Percentiles rank a stretch among this genome's conserved stretches.
Evolutionary conservation across 1,140 invertebrate genomes (phyloP).

Genomic region (Ceratina japonica): DNA sequence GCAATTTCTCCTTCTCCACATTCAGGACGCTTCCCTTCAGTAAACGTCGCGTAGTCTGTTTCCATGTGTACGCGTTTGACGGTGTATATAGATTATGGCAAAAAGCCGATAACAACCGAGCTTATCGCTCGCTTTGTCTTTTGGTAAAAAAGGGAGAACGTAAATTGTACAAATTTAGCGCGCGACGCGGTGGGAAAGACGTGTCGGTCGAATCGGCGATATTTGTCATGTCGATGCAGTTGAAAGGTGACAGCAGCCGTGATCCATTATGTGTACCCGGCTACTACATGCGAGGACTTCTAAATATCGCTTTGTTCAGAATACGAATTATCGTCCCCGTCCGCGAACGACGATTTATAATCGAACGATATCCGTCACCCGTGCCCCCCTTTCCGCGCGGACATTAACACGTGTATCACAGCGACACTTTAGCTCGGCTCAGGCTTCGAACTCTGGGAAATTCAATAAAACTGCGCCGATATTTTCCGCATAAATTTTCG

Average conservation of each 20-base stretch:
- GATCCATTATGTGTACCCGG: constrained; percentile 22
- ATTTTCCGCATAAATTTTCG: neutral
- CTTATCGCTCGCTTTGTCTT: neutral
- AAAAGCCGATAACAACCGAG: neutral
- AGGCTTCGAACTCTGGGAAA: neutral
- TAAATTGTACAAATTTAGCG: constrained; percentile 11
- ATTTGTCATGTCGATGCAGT: constrained; percentile 31
- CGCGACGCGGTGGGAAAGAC: neutral
- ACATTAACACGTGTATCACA: constrained; percentile 17
- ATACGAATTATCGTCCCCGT: neutral
- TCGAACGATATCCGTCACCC: constrained; percentile 31
- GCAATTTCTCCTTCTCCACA: too few species aligned
- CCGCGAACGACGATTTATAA: constrained; percentile 26
- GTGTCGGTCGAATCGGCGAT: constrained; percentile 24
- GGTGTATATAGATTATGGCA: too few species aligned
- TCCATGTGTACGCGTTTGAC: too few species aligned
- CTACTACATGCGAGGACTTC: constrained; percentile 9
- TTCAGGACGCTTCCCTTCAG: too few species aligned
- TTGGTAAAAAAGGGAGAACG: neutral
- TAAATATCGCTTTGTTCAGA: constrained; percentile 37
- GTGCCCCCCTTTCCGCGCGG: neutral
- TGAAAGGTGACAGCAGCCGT: constrained; percentile 29
- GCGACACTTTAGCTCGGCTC: neutral
- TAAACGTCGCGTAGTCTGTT: too few species aligned
- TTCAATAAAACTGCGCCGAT: constrained; percentile 12